Evolutionary conservation across 1,140 invertebrate species (phyloP), one percentile per base, ranked within the genome.

Genomic region (Scaptomyza pallida): DNA sequence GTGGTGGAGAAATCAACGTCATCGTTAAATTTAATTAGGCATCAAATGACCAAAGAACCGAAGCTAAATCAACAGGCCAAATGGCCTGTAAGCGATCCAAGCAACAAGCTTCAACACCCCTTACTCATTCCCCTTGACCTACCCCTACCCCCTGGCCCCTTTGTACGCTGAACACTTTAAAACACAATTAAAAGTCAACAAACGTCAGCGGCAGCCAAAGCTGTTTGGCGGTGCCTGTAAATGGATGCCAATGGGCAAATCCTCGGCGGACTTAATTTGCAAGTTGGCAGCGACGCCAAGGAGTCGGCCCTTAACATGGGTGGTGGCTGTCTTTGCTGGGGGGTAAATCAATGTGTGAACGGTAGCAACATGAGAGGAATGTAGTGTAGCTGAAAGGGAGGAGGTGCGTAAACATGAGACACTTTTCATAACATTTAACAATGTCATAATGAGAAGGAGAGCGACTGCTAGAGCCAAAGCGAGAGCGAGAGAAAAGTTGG

Each of bases 11-110:
- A 86, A 80, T 85, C 81, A 86, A 77, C 78, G 75, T 78, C 75
- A 75, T 90, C 88, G 88, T 90, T 90, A 90, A 78, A 88, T 88
- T 90, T 90, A 90, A 90, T 90, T 90, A 90, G 82, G 82, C 88
- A 81, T 90, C 88, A 90, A 88, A 88, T 90, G 72, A 81, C 88
- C 72, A 64, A 71, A 75, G 44, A 67, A 55, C 44, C 68, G 55
- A 67, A 30, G 68, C 74, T 90, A 78, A 89, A 89, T 89, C 86
- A 88, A 83, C 80, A 85, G 56, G 56, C 56, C 69, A 85, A 90
- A 81, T 90, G 78, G 69, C 67, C 78, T 82, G 81, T 86, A 86
- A 74, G 65, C 52, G 64, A 71, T 56, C 72, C 67, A 56, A 78
- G 57, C 50, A 33, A 55, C 45, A 37, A 57, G 19, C 37, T 10